Base-by-base conservation (phyloP, 2,797 vertebrate genomes). In the Myotis vivesi region DNA sequence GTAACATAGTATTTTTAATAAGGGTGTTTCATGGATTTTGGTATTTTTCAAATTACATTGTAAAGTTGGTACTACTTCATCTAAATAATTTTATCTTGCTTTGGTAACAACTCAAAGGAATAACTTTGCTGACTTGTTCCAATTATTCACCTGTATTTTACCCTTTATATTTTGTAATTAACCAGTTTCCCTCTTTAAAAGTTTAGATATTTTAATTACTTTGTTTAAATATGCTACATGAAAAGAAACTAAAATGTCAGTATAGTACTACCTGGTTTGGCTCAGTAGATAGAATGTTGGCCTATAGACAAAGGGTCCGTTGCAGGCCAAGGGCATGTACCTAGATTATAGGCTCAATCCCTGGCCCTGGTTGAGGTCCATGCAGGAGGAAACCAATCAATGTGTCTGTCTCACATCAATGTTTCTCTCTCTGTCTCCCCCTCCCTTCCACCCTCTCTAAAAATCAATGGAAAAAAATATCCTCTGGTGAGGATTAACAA, bases 51-150 rank as follows among this genome's bases (percentile, higher is more conserved):
- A 79, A 55, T 46, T 33, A 73, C 9, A 88, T 36, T 66, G 41
- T 85, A 57, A 71, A 66, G 3, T 55, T 66, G 46, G 30, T 62
- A 72, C 7, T 85, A 73, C 11, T 33, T 66, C 22, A 59, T 57
- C 62, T 88, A 89, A 79, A 53, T 91, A 68, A 92, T 64, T 92
- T 92, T 75, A 41, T 75, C 22, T 80, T 92, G 51, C 51, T 75
- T 73, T 92, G 71, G 30, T 44, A 88, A 77, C 36, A 77, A 62
- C 8, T 44, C 41, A 77, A 77, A 82, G 20, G 82, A 94, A 49
- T 55, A 90, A 71, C 9, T 36, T 81, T 57, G 75, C n/a, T 69
- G 28, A 49, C 10, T 75, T 49, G 33, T 86, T 64, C 66, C 22
- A 86, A 73, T 73, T 85, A 84, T 79, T 89, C 33, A 53, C 30